Evolutionary conservation across 2,797 vertebrate genomes (phyloP), one percentile per base, ranked within the genome.

Genomic region (Enteromius viviparus): DNA sequence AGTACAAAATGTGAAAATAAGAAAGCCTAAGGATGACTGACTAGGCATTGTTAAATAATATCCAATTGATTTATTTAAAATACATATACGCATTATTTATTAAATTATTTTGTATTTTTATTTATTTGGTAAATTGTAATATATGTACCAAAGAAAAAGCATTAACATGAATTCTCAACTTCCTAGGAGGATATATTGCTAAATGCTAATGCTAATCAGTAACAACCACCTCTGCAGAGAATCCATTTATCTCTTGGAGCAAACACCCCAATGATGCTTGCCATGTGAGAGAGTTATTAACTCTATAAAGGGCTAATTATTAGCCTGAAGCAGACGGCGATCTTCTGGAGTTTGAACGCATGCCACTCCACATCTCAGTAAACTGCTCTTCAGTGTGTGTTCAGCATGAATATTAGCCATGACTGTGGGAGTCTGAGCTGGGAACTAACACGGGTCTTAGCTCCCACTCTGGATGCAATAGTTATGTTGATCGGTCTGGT

Each of bases 401-500:
- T 47, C 78, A 49, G 53, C 29, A 87, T 90, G 81, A 77, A 84
- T 14, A 66, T 68, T 90, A 92, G 71, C 75, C 4, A 58, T 3
- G 74, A 17, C 6, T n/a, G 19, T 17, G 83, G 47, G 4, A 83
- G 5, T 3, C 42, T 49, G 32, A 45, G 87, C 2, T 89, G 87
- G n/a, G n/a, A 51, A 58, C 7, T 92, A 71, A 86, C 92, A 51
- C 86, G 74, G 86, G 58, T 78, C 1, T 1, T 94, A n/a, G 91
- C 94, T n/a, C 93, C 94, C 8, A 76, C 90, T 64, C 86, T 96
- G 84, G 95, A 96, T 1, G 88, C 89, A 5, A 19, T 93, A 2
- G 93, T 96, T 80, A 90, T 95, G 71, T 88, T 92, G 64, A 92
- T 90, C 0, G 95, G 95, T 4, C 82, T 95, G 49, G 45, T 94